Evolutionary conservation across 2,888 invertebrate genomes (phyloP).

Genomic region (Gymnoscelis rufifasciata): DNA sequence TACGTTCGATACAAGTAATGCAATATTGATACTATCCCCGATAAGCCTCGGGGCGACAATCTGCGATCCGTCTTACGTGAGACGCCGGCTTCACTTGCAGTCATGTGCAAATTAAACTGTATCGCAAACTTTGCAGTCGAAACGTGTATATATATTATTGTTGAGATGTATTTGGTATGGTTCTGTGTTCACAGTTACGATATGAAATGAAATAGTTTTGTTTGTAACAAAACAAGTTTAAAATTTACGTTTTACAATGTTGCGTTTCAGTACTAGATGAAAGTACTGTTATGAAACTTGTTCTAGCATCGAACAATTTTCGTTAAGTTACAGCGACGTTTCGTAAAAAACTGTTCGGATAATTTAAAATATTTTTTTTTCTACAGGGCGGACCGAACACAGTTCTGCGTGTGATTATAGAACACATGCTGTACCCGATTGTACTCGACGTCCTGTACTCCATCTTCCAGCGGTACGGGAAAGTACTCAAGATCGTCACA

Average conservation of each 20-base stretch:
- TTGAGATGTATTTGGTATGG: no score
- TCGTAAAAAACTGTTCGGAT: no score
- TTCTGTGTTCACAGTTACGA: no score
- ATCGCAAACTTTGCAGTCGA: conserved; percentile 1
- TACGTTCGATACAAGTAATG: conserved; percentile 11
- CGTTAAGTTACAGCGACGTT: no score
- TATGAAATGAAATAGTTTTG: no score
- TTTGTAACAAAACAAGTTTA: no score
- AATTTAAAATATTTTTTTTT: conserved; percentile 37
- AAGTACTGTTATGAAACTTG: no score
- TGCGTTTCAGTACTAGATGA: no score
- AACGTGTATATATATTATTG: no score
- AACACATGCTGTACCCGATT: conserved; percentile 99
- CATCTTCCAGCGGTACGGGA: conserved; percentile 99
- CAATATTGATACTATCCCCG: conserved; percentile 19
- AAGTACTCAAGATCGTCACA: conserved; percentile 99
- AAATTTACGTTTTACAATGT: no score
- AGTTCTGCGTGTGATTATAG: conserved; percentile 98
- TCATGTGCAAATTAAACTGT: conserved; percentile 14
- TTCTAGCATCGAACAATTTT: no score
- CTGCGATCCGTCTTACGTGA: conserved; percentile 37
- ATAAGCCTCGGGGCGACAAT: conserved; percentile 40
- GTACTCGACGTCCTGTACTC: conserved; percentile 97
- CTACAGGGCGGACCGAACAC: conserved; percentile 93
- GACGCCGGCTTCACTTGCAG: conserved; percentile 16